Evolutionary conservation across 2,888 invertebrate species (phyloP).

Genomic region (Drosophila stalkeri): DNA sequence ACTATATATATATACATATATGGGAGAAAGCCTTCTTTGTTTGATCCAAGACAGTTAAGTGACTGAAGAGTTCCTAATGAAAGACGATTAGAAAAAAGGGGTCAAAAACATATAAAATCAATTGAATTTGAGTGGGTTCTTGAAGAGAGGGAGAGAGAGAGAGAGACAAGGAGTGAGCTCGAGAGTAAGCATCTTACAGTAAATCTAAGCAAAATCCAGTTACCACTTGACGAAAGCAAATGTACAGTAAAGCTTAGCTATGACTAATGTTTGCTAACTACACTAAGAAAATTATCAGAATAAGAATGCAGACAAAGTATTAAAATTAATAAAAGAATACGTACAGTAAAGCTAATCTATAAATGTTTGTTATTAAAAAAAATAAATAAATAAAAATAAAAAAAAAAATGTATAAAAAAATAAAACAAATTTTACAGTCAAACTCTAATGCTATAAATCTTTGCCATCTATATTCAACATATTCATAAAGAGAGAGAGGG

Average conservation of each 20-base stretch:
- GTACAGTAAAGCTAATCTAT: no score
- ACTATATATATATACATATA: not conserved
- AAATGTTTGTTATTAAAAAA: no score
- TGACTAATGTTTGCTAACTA: not conserved
- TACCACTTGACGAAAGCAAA: not conserved
- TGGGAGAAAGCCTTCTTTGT: constrained; percentile 1
- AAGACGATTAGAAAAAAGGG: not conserved
- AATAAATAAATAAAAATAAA: no score
- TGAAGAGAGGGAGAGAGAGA: not conserved
- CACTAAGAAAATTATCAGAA: not conserved
- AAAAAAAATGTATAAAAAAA: no score
- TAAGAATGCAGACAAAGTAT: no score
- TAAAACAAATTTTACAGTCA: no score
- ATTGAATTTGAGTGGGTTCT: not conserved
- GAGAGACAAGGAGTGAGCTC: not conserved
- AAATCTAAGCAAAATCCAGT: not conserved
- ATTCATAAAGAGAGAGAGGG: not conserved
- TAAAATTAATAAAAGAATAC: no score
- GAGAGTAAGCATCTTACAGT: not conserved
- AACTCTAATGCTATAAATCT: not conserved
- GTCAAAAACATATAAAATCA: not conserved
- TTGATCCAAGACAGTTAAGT: not conserved
- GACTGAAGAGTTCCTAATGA: not conserved
- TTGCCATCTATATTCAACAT: not conserved
- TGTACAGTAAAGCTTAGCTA: not conserved